These are phyloP conservation scores for Megaceryle torquata DNA, from an alignment of 2,113 vertebrate genomes.

Conservation along the genomic window DNA sequence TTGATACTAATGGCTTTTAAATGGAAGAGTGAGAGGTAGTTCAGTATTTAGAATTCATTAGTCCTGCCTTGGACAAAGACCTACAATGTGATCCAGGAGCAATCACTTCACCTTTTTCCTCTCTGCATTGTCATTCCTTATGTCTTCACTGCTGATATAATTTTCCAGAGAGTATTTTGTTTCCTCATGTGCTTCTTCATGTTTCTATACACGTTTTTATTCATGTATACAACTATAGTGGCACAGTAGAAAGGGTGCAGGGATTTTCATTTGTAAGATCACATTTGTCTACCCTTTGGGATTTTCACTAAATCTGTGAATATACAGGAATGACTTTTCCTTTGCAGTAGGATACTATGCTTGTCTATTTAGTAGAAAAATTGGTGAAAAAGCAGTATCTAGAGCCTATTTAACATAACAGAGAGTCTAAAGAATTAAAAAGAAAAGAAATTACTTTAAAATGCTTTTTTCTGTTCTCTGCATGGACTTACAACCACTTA, in stretches of 20 bases:
- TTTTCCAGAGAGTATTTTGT: not conserved
- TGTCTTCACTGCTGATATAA: not conserved
- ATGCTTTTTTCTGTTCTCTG: not conserved
- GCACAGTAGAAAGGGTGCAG: not conserved
- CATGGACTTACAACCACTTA: not conserved
- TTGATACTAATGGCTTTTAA: not conserved
- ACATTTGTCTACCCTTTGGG: not conserved
- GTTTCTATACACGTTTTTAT: not conserved
- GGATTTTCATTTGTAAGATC: not conserved
- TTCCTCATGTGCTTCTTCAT: not conserved
- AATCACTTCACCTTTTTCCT: not conserved
- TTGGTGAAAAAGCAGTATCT: slow-evolving; percentile 4
- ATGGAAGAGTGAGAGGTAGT: not conserved
- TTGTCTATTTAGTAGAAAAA: slow-evolving; percentile 34
- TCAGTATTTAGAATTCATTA: not conserved
- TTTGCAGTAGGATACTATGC: not conserved
- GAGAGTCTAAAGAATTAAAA: slow-evolving; percentile 12
- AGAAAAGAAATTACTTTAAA: not conserved
- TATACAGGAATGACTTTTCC: not conserved
- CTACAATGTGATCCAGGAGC: not conserved
- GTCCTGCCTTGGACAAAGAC: not conserved
- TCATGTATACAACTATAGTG: not conserved
- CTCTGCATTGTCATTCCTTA: not conserved
- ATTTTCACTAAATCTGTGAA: not conserved
- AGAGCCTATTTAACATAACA: not conserved